Evolutionary conservation across 64 coral and sea anemone genomes (phyloP).

Genomic region (Actinia equina): DNA sequence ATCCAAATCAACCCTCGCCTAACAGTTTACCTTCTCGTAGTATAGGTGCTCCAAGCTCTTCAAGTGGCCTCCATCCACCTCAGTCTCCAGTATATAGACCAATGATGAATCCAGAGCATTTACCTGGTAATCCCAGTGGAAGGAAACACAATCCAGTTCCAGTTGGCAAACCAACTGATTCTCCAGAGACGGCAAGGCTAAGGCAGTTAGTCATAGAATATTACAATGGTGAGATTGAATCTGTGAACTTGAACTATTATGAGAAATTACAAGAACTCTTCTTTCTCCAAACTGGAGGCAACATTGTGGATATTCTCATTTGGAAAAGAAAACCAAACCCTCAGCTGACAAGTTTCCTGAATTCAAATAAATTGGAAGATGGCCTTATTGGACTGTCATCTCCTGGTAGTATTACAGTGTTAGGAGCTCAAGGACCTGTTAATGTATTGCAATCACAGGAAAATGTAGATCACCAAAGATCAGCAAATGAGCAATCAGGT

Average conservation of each 20-base stretch:
- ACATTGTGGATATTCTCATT: conserved; percentile 79
- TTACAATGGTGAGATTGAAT: conserved; percentile 83
- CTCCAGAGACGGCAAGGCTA: conserved; percentile 62
- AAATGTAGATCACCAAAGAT: conserved; percentile 2
- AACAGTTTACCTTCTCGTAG: conserved; percentile 50
- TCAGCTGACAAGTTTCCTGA: conserved; percentile 54
- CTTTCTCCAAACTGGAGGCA: conserved; percentile 95
- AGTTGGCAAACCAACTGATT: conserved; percentile 50
- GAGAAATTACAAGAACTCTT: conserved; percentile 93
- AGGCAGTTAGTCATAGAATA: conserved; percentile 82
- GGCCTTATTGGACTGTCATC: conserved; percentile 33
- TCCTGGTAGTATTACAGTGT: neutral
- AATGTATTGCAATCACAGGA: neutral
- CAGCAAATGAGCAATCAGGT: conserved; percentile 69
- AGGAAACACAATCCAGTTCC: conserved; percentile 37
- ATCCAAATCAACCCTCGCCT: conserved; percentile 75
- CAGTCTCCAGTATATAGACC: conserved; percentile 25
- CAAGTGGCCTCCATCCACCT: conserved; percentile 49
- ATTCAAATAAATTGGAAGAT: conserved; percentile 83
- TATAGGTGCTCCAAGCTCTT: conserved; percentile 48
- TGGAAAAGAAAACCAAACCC: conserved; percentile 83
- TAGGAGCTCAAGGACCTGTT: neutral
- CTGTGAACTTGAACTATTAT: conserved; percentile 69
- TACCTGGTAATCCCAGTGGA: conserved; percentile 28
- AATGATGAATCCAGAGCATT: conserved; percentile 13